A percentile compares a stretch with the other conserved stretches of the same genome.
Evolutionary conservation across 1,140 invertebrate species (phyloP).

Genomic region (Atopsyche davidsoni): DNA sequence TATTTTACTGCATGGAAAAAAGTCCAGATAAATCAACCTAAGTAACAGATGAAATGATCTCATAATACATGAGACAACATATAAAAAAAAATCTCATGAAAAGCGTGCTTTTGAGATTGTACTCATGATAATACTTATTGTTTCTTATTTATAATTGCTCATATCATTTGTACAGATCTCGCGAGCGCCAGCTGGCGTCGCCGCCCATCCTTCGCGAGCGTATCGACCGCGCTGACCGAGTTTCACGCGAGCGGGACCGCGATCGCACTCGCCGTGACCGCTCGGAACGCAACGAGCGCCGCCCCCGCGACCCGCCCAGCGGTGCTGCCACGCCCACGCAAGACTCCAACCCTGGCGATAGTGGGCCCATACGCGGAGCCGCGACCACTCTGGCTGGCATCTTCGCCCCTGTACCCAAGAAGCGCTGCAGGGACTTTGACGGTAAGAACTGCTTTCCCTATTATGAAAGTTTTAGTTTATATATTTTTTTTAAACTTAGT

Average conservation of each 20-base stretch:
- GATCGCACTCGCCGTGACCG: slow-evolving; percentile 15
- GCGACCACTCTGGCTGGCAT: slow-evolving; percentile 32
- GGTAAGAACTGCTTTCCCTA: too few relatives aligned
- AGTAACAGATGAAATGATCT: too few relatives aligned
- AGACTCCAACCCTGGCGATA: slow-evolving; percentile 56
- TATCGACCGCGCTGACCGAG: slow-evolving; percentile 17
- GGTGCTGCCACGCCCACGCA: slow-evolving; percentile 52
- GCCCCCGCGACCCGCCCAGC: slow-evolving; percentile 25
- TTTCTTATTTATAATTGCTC: slow-evolving; percentile 4
- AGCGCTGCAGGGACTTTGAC: slow-evolving; percentile 67
- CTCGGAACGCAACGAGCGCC: background rate
- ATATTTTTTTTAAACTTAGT: background rate
- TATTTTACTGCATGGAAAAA: too few relatives aligned
- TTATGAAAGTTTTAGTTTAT: slow-evolving; percentile 5
- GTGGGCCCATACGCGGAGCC: slow-evolving; percentile 15
- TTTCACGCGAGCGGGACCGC: slow-evolving; percentile 20
- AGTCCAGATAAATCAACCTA: too few relatives aligned
- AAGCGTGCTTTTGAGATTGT: too few relatives aligned
- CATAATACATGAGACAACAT: too few relatives aligned
- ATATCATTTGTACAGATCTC: slow-evolving; percentile 13
- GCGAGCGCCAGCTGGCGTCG: slow-evolving; percentile 16
- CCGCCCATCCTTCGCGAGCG: slow-evolving; percentile 4
- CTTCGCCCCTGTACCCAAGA: slow-evolving; percentile 44
- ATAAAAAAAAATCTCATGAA: too few relatives aligned
- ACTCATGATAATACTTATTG: too few relatives aligned